phyloP scores from a whole-genome alignment of 2,888 invertebrate genomes.

The Cerastis leucographa region DNA sequence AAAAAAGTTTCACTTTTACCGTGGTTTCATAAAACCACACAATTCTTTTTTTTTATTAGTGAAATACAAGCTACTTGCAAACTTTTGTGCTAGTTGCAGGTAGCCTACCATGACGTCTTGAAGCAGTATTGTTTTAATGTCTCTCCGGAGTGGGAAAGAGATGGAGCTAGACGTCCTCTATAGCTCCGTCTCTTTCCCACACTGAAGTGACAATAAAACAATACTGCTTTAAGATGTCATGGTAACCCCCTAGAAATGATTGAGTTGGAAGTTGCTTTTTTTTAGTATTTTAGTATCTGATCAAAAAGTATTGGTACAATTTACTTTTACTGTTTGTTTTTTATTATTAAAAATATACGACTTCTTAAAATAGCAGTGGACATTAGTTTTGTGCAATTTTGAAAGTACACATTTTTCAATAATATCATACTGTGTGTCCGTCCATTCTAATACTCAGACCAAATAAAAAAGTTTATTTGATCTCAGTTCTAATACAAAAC shows the following conservation, averaged over 20 bases:
- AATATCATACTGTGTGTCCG: neutral
- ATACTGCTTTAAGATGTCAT: too few species aligned
- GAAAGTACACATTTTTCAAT: neutral
- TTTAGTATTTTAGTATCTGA: neutral
- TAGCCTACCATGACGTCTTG: too few species aligned
- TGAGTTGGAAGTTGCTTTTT: neutral
- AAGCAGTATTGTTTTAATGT: too few species aligned
- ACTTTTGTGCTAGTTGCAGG: neutral
- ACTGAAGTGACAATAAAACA: too few species aligned
- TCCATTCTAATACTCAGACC: too few species aligned
- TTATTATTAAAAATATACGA: neutral
- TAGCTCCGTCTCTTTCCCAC: too few species aligned
- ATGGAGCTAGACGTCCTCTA: too few species aligned
- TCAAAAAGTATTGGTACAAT: neutral
- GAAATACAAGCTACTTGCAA: neutral
- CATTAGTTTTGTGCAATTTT: conserved; percentile 29
- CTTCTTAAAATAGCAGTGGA: neutral
- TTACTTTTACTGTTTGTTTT: neutral
- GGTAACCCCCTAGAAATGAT: neutral
- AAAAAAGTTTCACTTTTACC: too few species aligned
- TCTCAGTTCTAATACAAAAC: neutral
- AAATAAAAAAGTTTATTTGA: too few species aligned
- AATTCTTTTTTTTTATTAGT: too few species aligned
- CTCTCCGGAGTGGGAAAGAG: too few species aligned
- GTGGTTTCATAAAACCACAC: too few species aligned